These are phyloP conservation scores for Lytechinus variegatus DNA, from an alignment of 35 echinoderm and acorn worm genomes.

Conservation along the genomic window DNA sequence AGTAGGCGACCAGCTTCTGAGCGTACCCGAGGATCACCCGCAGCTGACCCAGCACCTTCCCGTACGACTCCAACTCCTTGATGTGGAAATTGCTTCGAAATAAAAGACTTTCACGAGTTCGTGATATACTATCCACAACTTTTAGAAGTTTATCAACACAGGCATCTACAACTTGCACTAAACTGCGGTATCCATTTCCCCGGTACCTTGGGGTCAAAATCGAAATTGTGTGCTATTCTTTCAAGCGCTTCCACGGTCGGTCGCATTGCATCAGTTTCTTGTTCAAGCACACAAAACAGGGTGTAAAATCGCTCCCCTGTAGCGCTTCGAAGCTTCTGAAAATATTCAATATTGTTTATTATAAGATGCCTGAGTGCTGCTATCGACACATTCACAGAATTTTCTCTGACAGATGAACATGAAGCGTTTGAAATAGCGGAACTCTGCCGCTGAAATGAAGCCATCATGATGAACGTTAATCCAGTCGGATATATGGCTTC, in stretches of 20 bases:
- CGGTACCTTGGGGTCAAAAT: slow-evolving; percentile 72
- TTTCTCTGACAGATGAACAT: slow-evolving; percentile 56
- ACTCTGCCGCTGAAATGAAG: slow-evolving; percentile 40
- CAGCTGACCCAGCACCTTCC: slow-evolving; percentile 80
- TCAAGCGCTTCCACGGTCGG: slow-evolving; percentile 84
- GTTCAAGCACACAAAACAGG: slow-evolving; percentile 87
- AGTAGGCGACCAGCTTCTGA: slow-evolving; percentile 85
- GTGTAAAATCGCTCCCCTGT: slow-evolving; percentile 80
- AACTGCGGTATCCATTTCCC: slow-evolving; percentile 97
- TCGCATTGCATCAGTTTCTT: slow-evolving; percentile 87
- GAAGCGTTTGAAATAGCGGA: slow-evolving; percentile 39
- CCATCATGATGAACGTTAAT: neutral
- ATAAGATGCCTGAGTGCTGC: slow-evolving; percentile 81
- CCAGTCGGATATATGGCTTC: neutral
- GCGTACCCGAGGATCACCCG: slow-evolving; percentile 82
- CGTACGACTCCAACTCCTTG: slow-evolving; percentile 75
- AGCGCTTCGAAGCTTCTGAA: slow-evolving; percentile 70
- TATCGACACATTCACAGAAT: slow-evolving; percentile 69
- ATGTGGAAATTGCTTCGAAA: slow-evolving; percentile 80
- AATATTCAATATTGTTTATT: slow-evolving; percentile 96
- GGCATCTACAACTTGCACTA: slow-evolving; percentile 82
- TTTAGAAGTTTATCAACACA: slow-evolving; percentile 83
- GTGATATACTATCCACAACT: slow-evolving; percentile 61
- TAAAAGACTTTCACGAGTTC: slow-evolving; percentile 75
- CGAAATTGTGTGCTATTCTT: slow-evolving; percentile 74